Evolutionary conservation across 2,888 invertebrate species (phyloP).

Genomic region (Malthinus seriepunctatus): DNA sequence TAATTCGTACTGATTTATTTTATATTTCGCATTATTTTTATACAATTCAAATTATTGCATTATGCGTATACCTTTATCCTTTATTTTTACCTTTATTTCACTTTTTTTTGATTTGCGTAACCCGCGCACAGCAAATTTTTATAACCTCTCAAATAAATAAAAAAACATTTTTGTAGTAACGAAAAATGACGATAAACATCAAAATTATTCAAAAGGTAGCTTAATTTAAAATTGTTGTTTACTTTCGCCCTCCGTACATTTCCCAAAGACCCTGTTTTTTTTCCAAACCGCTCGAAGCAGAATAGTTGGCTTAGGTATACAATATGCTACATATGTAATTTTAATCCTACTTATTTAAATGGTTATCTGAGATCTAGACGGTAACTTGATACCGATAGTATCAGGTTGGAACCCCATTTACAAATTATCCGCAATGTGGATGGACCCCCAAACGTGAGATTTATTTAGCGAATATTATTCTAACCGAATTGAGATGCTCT

Average conservation of each 20-base stretch:
- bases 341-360: constrained; percentile 55
- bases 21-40: constrained; percentile 12
- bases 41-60: constrained; percentile 5
- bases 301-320: constrained; percentile 39
- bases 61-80: not conserved
- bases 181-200: constrained; percentile 23
- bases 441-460: constrained; percentile 35
- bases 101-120: too few species aligned
- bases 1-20: constrained; percentile 35
- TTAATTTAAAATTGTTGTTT: constrained; percentile 36
- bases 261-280: constrained; percentile 46
- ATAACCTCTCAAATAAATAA: not conserved
- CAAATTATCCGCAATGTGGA: constrained; percentile 42
- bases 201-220: constrained; percentile 40
- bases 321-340: constrained; percentile 54
- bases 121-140: not conserved
- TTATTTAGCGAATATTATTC: constrained; percentile 18
- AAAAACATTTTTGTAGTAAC: constrained; percentile 8
- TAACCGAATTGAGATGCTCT: not conserved
- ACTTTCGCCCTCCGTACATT: constrained; percentile 35
- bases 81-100: too few species aligned
- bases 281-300: constrained; percentile 36
- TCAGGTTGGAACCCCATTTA: constrained; percentile 44
- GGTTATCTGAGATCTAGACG: constrained; percentile 51
- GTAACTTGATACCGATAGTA: constrained; percentile 54